Evolutionary conservation across 2,888 invertebrate genomes (phyloP).

Genomic region (Drosophila recens): DNA sequence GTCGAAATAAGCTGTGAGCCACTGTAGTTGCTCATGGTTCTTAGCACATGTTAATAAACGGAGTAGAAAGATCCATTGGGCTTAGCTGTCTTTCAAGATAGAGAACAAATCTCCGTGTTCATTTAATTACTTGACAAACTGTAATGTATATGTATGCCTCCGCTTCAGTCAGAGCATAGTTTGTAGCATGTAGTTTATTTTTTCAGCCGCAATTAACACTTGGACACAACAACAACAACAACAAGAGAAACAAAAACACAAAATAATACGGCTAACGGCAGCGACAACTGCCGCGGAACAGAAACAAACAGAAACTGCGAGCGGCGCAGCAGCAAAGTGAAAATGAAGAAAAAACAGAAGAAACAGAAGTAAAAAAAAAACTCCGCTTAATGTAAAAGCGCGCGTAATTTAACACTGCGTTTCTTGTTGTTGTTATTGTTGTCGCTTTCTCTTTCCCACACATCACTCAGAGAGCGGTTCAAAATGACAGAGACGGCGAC

Average conservation of each 20-base stretch:
- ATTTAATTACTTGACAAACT: background rate
- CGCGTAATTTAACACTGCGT: constrained; percentile 77
- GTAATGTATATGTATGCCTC: background rate
- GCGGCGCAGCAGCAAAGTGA: constrained; percentile 25
- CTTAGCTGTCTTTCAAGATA: too few species aligned
- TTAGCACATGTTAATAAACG: background rate
- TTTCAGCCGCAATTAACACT: constrained; percentile 46
- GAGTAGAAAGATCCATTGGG: background rate
- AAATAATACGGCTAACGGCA: constrained; percentile 31
- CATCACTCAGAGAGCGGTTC: constrained; percentile 23
- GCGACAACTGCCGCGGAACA: constrained; percentile 45
- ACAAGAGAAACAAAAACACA: constrained; percentile 1
- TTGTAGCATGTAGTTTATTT: constrained; percentile 22
- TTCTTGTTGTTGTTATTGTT: constrained; percentile 36
- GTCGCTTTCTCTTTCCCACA: constrained; percentile 75
- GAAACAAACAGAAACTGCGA: constrained; percentile 35
- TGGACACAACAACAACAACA: constrained; percentile 7
- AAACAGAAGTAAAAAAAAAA: constrained; percentile 30
- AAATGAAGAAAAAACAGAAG: constrained; percentile 29
- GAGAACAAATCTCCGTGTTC: background rate
- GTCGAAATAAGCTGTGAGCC: too few species aligned
- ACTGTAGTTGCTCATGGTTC: background rate
- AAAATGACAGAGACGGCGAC: constrained; percentile 24
- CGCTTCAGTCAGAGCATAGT: constrained; percentile 7
- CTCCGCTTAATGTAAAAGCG: constrained; percentile 75